Evolutionary conservation across 2,797 vertebrate species (phyloP).

Genomic region (Galago senegalensis): DNA sequence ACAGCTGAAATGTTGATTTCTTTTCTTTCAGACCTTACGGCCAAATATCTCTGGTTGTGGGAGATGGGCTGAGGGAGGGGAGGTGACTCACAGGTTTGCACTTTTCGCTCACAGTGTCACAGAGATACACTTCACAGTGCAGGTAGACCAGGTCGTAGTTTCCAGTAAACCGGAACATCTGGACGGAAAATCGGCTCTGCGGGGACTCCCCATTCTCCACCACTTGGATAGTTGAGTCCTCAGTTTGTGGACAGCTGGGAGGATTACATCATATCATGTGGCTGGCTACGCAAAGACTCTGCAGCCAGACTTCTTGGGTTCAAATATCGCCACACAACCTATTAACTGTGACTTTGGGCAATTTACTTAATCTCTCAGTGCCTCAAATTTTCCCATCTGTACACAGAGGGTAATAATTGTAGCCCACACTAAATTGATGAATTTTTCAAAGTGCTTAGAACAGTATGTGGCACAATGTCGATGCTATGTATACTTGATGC

Average conservation of each 20-base stretch:
- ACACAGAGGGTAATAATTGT: not conserved
- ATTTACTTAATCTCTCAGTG: not conserved
- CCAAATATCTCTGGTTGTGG: not conserved
- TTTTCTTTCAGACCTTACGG: not conserved
- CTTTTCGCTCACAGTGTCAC: slow-evolving; percentile 75
- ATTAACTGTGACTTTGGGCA: not conserved
- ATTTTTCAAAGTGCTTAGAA: not conserved
- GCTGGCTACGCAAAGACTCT: not conserved
- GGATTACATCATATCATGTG: rapidly evolving
- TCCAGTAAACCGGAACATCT: slow-evolving; percentile 88
- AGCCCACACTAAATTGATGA: not conserved
- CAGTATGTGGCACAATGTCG: not conserved
- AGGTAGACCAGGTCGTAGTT: slow-evolving; percentile 87
- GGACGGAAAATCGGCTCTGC: slow-evolving; percentile 88
- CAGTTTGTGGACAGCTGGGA: slow-evolving; percentile 87
- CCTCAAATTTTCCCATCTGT: not conserved
- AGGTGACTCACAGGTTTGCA: slow-evolving; percentile 88
- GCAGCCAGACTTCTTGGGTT: not conserved
- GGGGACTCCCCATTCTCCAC: slow-evolving; percentile 88
- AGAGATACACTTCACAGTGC: slow-evolving; percentile 90
- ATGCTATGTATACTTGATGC: no score
- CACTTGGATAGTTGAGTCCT: slow-evolving; percentile 84
- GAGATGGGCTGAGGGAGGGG: not conserved
- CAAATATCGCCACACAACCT: not conserved
- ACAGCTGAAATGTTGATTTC: not conserved